Evolutionary conservation across 2,113 vertebrate genomes (phyloP).

Genomic region (Danionella cerebrum): DNA sequence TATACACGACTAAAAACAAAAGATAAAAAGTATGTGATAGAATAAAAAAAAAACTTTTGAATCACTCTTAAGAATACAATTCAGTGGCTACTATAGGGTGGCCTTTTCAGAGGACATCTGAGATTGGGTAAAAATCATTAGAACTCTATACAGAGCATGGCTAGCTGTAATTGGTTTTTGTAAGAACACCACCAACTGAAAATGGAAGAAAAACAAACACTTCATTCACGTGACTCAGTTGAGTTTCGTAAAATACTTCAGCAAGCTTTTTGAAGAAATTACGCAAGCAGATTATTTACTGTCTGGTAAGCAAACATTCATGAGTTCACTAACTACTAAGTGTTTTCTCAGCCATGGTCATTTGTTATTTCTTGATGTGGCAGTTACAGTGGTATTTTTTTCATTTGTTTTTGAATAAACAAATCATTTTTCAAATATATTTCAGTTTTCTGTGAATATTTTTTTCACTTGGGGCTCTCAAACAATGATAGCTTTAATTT

Average conservation of each 20-base stretch:
- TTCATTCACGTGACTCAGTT: too few relatives aligned
- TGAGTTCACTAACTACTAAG: constrained; percentile 12
- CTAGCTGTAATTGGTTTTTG: constrained; percentile 1
- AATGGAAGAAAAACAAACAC: too few relatives aligned
- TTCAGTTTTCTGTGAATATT: neutral
- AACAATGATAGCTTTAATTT: neutral
- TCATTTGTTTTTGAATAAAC: neutral
- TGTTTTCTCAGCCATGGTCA: constrained; percentile 28
- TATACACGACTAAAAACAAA: too few relatives aligned
- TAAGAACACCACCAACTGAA: constrained; percentile 24
- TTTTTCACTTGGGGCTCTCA: neutral
- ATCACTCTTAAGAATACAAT: too few relatives aligned
- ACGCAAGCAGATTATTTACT: constrained; percentile 34
- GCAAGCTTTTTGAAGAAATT: constrained; percentile 34
- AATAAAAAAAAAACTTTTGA: neutral
- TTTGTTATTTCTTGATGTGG: too few relatives aligned
- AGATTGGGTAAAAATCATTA: constrained; percentile 23
- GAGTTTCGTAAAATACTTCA: too few relatives aligned
- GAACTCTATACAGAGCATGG: constrained; percentile 4
- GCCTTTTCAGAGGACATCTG: constrained; percentile 19
- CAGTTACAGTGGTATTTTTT: constrained; percentile 19
- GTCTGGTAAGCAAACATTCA: constrained; percentile 34
- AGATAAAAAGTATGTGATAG: neutral
- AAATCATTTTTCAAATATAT: neutral
- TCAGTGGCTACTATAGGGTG: too few relatives aligned